Base-by-base conservation (phyloP, 2,113 vertebrate genomes). In the Boulengeromyrus knoepffleri region DNA sequence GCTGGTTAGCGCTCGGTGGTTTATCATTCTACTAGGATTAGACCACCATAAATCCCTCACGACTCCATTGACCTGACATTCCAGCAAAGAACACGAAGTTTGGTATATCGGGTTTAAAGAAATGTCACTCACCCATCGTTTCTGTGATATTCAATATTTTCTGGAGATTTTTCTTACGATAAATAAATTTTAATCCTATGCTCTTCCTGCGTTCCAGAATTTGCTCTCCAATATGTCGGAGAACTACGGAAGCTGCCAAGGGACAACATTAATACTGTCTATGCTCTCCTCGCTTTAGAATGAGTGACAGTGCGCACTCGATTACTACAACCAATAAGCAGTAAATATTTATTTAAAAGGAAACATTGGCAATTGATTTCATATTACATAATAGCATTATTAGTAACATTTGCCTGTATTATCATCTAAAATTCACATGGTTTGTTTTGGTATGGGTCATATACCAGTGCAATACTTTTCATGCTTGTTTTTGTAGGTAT, bases 221-320 rank as follows among this genome's bases (percentile, higher is more conserved):
- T 93, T 94, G 93, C 95, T 94, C 91, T 92, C 90, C 92, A 96
- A 96, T 96, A 96, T 96, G 96, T 95, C 96, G 93, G 92, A 89
- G 93, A 92, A 87, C 90, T 91, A 93, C 95, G 93, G 92, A 91
- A 92, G 87, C 90, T 90, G 92, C 91, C 92, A 92, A 87, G 89
- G 90, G 91, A 91, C 93, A 92, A 91, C 92, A 92, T 87, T 93
- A 93, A 89, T 46, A 21, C 27, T 87, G 9, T 70, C 84, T 77
- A 56, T 53, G 88, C 52, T 56, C 42, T 27, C 74, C 70, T 50
- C 36, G 12, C 36, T 84, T 31, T 46, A 17, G 27, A 62, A n/a
- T 12, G 46, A 46, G 45, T 45, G 83, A 46, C 42, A 42, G 19
- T 24, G 45, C 83, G 45, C 19, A 8, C 45, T 85, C 36, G 45